phyloP scores from a whole-genome alignment of 2,888 invertebrate species.

The Ommatoiulus sabulosus region DNA sequence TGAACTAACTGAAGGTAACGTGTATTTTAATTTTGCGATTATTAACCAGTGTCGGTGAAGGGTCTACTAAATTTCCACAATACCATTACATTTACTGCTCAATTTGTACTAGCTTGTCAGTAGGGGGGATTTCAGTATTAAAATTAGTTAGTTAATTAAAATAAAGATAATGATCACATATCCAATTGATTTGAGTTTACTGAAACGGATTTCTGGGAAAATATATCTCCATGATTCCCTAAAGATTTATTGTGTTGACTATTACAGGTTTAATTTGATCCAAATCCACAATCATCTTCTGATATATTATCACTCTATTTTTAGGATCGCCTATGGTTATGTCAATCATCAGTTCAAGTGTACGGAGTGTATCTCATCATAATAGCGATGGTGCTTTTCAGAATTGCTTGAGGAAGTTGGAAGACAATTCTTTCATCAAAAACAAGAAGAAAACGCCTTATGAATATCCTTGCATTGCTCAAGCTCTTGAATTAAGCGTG shows the following conservation, averaged over 20 bases:
- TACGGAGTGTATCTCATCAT: constrained; percentile 69
- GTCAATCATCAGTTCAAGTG: constrained; percentile 75
- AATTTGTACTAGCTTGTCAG: too few relatives aligned
- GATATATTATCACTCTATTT: constrained; percentile 1
- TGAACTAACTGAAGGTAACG: constrained; percentile 21
- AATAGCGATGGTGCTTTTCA: constrained; percentile 71
- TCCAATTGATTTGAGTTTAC: too few relatives aligned
- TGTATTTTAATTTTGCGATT: constrained; percentile 31
- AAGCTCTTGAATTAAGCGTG: constrained; percentile 74
- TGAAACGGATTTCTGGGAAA: too few relatives aligned
- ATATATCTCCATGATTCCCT: too few relatives aligned
- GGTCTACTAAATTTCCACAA: too few relatives aligned
- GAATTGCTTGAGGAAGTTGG: constrained; percentile 72
- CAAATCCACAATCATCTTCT: neutral
- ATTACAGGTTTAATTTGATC: too few relatives aligned
- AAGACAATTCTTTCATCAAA: constrained; percentile 60
- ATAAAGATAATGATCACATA: too few relatives aligned
- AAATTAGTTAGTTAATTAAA: too few relatives aligned
- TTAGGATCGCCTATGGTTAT: constrained; percentile 74
- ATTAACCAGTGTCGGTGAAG: too few relatives aligned
- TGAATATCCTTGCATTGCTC: constrained; percentile 67
- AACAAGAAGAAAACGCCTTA: constrained; percentile 62
- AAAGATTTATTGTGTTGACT: too few relatives aligned
- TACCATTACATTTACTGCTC: too few relatives aligned
- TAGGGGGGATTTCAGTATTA: too few relatives aligned